Evolutionary conservation across 2,888 invertebrate genomes (phyloP), one percentile per base, ranked within the genome.

Genomic region (Euplexia lucipara): DNA sequence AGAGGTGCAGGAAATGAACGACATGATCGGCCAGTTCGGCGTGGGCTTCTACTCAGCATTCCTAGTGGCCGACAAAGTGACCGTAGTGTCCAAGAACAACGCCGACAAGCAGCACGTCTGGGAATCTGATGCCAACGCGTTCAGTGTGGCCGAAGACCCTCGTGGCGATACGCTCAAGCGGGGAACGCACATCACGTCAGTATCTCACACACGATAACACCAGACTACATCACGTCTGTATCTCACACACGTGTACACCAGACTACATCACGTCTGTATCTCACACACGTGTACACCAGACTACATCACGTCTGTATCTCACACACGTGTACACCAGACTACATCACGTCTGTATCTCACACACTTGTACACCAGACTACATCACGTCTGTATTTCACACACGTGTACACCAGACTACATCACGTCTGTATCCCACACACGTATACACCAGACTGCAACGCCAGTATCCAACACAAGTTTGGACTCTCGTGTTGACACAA

Each of bases 1-100:
- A 69, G 87, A 81, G 79, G 86, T 88, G 41, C 96, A 97, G 86
- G 98, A 99, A 89, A 96, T 98, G 95, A 98, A 98, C 90, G 99
- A 99, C 94, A 98, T 99, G 97, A 99, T 99, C 94, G 99, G 99
- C 5, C 99, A 99, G 94, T 99, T 99, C 95, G 99, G 99, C 89
- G 99, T 99, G 79, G 99, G 99, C 68, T 99, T 99, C 96, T 99
- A 99, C 95, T 99, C 99, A 0, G 97, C 99, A 3, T 99, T 99
- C 96, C 96, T 99, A 90, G 99, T 99, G 64, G 99, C 99, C 32
- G 99, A 99, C 92, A 97, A 97, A 84, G 99, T 99, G 48, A 97
- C 99, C 52, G 99, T 99, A 1, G 98, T 98, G 1, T 98, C 99
- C 12, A 99, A 99, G 92, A 97, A 99, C 93, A 99, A 99, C 91